These are phyloP conservation scores for Camelus dromedarius DNA, from an alignment of 2,113 vertebrate genomes.

Conservation along the genomic window DNA sequence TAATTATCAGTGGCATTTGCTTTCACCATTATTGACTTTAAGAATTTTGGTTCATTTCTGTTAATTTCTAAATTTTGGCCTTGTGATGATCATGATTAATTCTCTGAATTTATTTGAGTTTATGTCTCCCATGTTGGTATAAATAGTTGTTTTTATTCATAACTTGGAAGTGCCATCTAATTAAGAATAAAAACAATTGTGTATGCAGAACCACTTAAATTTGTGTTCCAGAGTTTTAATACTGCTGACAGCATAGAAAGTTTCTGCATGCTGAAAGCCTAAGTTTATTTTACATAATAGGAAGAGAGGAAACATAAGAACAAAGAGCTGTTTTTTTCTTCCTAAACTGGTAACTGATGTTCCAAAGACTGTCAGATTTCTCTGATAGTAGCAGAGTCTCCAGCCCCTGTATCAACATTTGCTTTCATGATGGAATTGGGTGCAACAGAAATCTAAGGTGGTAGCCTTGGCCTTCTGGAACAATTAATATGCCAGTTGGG, in stretches of 20 bases:
- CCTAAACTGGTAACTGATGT: slow-evolving; percentile 13
- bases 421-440: slow-evolving; percentile 55
- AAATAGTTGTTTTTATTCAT: slow-evolving; percentile 58
- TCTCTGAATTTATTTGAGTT: slow-evolving; percentile 43
- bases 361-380: slow-evolving; percentile 18
- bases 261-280: slow-evolving; percentile 29
- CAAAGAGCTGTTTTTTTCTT: slow-evolving; percentile 62
- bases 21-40: background rate
- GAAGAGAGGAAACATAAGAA: slow-evolving; percentile 38
- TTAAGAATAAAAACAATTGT: slow-evolving; percentile 58
- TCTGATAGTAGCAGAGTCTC: slow-evolving; percentile 5
- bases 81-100: background rate
- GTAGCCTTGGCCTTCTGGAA: slow-evolving; percentile 66
- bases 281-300: slow-evolving; percentile 64
- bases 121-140: background rate
- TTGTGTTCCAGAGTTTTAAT: slow-evolving; percentile 1
- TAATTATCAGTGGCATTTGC: background rate
- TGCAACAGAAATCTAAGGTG: slow-evolving; percentile 61
- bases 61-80: slow-evolving; percentile 44
- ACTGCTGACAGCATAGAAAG: slow-evolving; percentile 37
- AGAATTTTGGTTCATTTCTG: slow-evolving; percentile 41
- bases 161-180: slow-evolving; percentile 40
- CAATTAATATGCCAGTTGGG: slow-evolving; percentile 19
- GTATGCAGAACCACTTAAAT: background rate
- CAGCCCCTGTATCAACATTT: background rate